phyloP scores from a whole-genome alignment of 2,888 invertebrate genomes.

The Orthosia cruda region DNA sequence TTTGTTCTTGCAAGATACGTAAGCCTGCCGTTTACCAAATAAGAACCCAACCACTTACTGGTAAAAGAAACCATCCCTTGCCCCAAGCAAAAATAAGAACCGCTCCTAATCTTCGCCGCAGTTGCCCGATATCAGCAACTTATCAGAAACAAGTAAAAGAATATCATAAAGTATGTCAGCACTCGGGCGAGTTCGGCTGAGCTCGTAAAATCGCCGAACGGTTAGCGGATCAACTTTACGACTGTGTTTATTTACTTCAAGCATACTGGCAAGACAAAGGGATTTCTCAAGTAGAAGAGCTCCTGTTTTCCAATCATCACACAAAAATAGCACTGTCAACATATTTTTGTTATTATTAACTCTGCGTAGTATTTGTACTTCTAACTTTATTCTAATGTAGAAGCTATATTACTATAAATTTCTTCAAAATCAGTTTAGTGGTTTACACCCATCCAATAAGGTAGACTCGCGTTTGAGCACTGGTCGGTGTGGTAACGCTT shows the following conservation, averaged over 20 bases:
- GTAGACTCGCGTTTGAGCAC: no score
- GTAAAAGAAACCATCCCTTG: not conserved
- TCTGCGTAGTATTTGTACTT: no score
- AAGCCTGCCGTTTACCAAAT: not conserved
- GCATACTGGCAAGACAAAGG: not conserved
- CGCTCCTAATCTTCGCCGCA: not conserved
- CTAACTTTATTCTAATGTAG: no score
- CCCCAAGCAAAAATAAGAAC: not conserved
- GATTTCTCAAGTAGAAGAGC: constrained; percentile 10
- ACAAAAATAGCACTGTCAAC: not conserved
- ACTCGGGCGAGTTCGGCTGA: constrained; percentile 2
- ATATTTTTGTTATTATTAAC: no score
- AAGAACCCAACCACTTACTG: not conserved
- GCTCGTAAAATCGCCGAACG: constrained; percentile 42
- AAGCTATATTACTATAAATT: no score
- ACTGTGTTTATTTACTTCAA: constrained; percentile 42
- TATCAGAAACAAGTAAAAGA: constrained; percentile 34
- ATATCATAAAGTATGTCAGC: constrained; percentile 32
- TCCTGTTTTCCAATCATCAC: constrained; percentile 1
- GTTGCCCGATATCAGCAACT: not conserved
- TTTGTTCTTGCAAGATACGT: no score
- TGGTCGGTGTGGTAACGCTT: no score
- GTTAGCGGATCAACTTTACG: constrained; percentile 45
- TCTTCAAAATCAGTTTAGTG: no score
- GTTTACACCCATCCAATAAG: no score